These are phyloP conservation scores for Poecilia picta DNA, from an alignment of 2,797 vertebrate species.

Conservation along the genomic window DNA sequence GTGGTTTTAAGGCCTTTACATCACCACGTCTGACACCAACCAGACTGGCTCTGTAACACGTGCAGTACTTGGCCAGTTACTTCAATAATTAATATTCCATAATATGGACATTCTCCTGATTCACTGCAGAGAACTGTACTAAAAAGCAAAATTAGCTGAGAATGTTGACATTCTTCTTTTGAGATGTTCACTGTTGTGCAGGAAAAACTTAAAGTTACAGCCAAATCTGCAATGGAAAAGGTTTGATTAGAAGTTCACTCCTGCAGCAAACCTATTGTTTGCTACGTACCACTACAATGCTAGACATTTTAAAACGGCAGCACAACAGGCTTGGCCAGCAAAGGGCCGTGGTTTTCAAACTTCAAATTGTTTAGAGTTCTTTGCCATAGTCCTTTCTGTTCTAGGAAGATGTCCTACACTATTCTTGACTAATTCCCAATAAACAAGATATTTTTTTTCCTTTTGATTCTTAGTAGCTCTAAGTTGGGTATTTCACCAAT, in stretches of 20 bases:
- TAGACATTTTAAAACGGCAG: background rate
- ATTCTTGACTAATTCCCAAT: background rate
- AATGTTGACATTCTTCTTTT: background rate
- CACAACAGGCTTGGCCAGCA: background rate
- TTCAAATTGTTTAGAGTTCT: background rate
- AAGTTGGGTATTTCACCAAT: background rate
- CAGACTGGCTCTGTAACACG: slow-evolving; percentile 48
- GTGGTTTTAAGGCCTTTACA: slow-evolving; percentile 67
- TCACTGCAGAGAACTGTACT: background rate
- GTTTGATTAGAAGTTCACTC: background rate
- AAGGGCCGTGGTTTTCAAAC: background rate
- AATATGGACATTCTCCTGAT: background rate
- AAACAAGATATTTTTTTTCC: background rate
- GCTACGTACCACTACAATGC: background rate
- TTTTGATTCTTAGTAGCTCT: background rate
- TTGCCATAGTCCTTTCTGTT: background rate
- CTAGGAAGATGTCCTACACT: background rate
- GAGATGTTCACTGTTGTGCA: background rate
- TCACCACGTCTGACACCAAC: slow-evolving; percentile 64
- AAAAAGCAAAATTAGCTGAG: background rate
- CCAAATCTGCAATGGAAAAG: background rate
- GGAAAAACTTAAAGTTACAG: background rate
- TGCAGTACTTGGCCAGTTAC: slow-evolving; percentile 43
- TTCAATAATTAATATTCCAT: slow-evolving; percentile 21
- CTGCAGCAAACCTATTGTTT: background rate